Conservation (phyloP, 2,797 vertebrate species). For the Jordanella pulchra region DNA sequence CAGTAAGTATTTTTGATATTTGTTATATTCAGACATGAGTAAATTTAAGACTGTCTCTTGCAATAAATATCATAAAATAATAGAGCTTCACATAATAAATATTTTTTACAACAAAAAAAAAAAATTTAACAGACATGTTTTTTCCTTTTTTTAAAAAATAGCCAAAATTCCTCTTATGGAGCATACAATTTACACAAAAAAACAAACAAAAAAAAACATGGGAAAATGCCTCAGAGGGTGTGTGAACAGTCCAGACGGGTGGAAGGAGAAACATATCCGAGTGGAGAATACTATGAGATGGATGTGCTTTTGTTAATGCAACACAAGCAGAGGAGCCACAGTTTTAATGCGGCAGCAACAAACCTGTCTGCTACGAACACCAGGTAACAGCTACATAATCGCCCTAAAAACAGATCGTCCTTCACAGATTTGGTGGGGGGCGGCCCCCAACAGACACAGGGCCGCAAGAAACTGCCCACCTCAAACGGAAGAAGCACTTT, state of each 20-base stretch:
- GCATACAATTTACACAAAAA: slow-evolving; percentile 93
- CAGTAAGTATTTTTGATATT: slow-evolving; percentile 96
- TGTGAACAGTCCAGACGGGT: slow-evolving; percentile 62
- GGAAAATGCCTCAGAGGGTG: slow-evolving; percentile 82
- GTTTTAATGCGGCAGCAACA: slow-evolving; percentile 71
- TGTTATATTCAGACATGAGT: slow-evolving; percentile 99
- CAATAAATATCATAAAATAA: slow-evolving; percentile 99
- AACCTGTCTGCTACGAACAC: slow-evolving; percentile 79
- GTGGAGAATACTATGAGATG: slow-evolving; percentile 72
- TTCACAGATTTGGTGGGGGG: slow-evolving; percentile 83
- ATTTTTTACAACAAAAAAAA: slow-evolving; percentile 97
- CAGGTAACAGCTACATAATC: slow-evolving; percentile 83
- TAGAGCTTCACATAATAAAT: slow-evolving; percentile 99
- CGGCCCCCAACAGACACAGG: slow-evolving; percentile 36
- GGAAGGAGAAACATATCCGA: slow-evolving; percentile 68
- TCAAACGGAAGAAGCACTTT: slow-evolving; percentile 70
- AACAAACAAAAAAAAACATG: slow-evolving; percentile 63
- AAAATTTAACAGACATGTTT: slow-evolving; percentile 92
- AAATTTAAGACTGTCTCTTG: slow-evolving; percentile 97
- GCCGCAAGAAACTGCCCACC: slow-evolving; percentile 54
- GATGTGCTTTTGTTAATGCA: slow-evolving; percentile 76
- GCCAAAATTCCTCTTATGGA: slow-evolving; percentile 95
- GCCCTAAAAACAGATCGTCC: slow-evolving; percentile 79
- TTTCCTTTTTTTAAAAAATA: slow-evolving; percentile 87
- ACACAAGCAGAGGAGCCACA: slow-evolving; percentile 68